Percentiles rank a stretch among this genome's conserved stretches.
Conservation (phyloP, 2,888 invertebrate species). For the Odontocerum albicorne region DNA sequence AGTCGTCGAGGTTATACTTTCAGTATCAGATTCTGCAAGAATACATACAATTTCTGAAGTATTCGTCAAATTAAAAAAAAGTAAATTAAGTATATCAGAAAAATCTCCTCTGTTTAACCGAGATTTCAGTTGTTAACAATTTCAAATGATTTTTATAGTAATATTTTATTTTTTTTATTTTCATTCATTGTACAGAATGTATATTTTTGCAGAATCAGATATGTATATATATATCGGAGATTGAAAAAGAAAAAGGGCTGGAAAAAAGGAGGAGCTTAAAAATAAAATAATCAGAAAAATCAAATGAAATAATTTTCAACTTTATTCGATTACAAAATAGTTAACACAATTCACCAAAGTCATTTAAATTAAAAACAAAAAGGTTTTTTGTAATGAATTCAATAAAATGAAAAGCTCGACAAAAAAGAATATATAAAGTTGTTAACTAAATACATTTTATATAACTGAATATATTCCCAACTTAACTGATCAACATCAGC, state of each 20-base stretch:
- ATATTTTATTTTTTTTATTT: constrained; percentile 8
- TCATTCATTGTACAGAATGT: no score
- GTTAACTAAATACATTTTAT: no score
- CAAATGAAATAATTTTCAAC: constrained; percentile 36
- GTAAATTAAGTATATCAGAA: constrained; percentile 34
- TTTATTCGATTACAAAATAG: no score
- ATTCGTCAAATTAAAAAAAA: constrained; percentile 3
- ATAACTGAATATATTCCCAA: no score
- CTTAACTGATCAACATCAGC: no score
- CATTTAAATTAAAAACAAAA: no score
- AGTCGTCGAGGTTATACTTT: constrained; percentile 66
- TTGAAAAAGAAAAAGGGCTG: constrained; percentile 2
- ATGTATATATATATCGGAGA: background rate
- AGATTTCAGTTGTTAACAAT: constrained; percentile 24
- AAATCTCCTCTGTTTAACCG: no score
- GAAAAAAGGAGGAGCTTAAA: background rate
- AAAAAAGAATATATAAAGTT: no score
- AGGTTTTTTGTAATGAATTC: no score
- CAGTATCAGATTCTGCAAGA: constrained; percentile 79
- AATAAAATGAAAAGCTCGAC: no score
- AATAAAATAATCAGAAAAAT: constrained; percentile 35
- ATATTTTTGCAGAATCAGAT: constrained; percentile 20
- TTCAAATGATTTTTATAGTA: constrained; percentile 35
- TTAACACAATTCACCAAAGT: no score
- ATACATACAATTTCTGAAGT: constrained; percentile 56